These are phyloP conservation scores for Popillia japonica DNA, from an alignment of 1,140 invertebrate genomes.

Conservation along the genomic window DNA sequence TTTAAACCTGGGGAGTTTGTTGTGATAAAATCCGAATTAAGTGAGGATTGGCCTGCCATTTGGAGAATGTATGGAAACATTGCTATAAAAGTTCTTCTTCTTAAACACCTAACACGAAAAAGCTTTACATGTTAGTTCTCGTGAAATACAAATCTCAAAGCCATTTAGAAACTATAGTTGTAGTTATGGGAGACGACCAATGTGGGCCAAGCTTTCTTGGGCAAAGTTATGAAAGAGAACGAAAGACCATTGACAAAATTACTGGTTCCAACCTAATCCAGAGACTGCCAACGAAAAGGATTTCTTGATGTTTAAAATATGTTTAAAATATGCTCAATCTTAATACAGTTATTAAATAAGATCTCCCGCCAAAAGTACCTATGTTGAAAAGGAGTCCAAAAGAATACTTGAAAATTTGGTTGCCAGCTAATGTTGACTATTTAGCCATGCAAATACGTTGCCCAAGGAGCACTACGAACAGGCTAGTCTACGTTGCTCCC, in stretches of 20 bases:
- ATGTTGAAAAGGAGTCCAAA: no score
- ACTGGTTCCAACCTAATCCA: constrained; percentile 76
- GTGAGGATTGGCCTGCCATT: constrained; percentile 78
- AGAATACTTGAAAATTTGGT: no score
- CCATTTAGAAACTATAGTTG: constrained; percentile 80
- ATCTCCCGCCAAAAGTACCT: constrained; percentile 88
- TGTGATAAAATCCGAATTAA: constrained; percentile 78
- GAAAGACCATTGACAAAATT: constrained; percentile 82
- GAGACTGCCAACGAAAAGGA: constrained; percentile 81
- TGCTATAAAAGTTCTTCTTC: constrained; percentile 85
- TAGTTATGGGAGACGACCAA: constrained; percentile 78
- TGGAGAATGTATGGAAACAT: constrained; percentile 88
- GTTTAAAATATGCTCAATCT: constrained; percentile 78
- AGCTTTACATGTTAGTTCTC: constrained; percentile 78
- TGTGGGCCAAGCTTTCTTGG: constrained; percentile 75
- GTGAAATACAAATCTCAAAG: constrained; percentile 76
- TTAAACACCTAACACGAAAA: constrained; percentile 81
- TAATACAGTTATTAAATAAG: constrained; percentile 80
- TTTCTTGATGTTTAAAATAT: constrained; percentile 79
- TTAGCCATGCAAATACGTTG: no score
- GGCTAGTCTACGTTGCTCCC: no score
- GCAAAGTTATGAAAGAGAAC: constrained; percentile 77
- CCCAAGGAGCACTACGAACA: no score
- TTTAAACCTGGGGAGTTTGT: constrained; percentile 88
- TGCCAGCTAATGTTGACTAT: no score